Percentiles rank a stretch among this genome's conserved stretches.
These are phyloP conservation scores for Tauraco erythrolophus DNA, from an alignment of 2,113 vertebrate genomes.

Conservation along the genomic window DNA sequence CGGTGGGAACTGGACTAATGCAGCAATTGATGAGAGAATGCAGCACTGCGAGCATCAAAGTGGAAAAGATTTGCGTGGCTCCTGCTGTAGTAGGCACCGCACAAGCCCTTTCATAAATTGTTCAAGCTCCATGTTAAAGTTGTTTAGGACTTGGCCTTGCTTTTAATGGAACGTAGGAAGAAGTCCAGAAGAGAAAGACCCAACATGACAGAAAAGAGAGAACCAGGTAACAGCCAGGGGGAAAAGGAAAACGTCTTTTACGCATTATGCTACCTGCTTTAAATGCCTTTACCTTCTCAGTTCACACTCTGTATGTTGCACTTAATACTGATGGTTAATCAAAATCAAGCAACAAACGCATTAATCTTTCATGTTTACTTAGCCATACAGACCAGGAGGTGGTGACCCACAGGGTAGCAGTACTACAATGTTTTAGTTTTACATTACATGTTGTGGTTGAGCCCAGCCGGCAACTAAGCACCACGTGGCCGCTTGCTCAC, in stretches of 20 bases:
- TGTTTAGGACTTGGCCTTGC: not conserved
- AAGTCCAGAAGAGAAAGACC: not conserved
- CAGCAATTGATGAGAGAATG: not conserved
- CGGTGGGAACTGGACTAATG: not conserved
- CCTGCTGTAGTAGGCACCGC: constrained; percentile 12
- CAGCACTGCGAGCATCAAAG: not conserved
- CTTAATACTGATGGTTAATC: not conserved
- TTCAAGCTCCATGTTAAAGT: not conserved
- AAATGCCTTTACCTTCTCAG: not conserved
- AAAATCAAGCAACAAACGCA: not conserved
- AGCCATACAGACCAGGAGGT: not conserved
- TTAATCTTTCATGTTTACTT: constrained; percentile 16
- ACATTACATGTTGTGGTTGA: not conserved
- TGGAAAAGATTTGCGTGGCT: not conserved
- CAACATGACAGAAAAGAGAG: not conserved
- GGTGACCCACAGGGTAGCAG: not conserved
- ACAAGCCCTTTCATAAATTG: not conserved
- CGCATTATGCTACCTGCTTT: not conserved
- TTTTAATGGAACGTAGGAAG: not conserved
- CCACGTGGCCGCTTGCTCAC: too few relatives aligned
- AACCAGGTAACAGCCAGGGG: accelerated
- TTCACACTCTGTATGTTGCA: not conserved
- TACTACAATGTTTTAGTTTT: not conserved
- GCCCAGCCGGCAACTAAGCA: too few relatives aligned
- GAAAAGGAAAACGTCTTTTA: not conserved